A percentile compares a stretch with the other conserved stretches of the same genome.
Conservation (phyloP, 2,888 invertebrate genomes). For the Xiphydria camelus region DNA sequence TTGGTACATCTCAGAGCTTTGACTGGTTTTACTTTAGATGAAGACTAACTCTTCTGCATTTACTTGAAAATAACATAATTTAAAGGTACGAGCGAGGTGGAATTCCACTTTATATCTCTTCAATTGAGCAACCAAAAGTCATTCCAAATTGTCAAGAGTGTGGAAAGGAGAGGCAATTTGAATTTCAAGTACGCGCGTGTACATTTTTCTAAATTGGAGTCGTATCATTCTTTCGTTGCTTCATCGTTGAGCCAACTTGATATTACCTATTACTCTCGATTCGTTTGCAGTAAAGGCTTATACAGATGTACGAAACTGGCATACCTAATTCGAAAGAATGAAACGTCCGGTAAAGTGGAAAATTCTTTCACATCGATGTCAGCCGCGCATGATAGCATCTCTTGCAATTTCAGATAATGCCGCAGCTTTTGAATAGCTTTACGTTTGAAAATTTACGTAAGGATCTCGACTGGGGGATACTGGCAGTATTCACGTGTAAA, state of each 20-base stretch:
- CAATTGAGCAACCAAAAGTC: constrained; percentile 57
- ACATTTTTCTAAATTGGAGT: too few relatives aligned
- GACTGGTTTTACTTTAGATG: constrained; percentile 3
- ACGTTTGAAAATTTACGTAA: constrained; percentile 65
- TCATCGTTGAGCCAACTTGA: too few relatives aligned
- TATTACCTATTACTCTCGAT: too few relatives aligned
- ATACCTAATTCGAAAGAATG: too few relatives aligned
- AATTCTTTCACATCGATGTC: background rate
- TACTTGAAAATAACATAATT: too few relatives aligned
- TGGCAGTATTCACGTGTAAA: constrained; percentile 84
- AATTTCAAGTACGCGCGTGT: constrained; percentile 86
- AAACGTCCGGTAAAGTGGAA: too few relatives aligned
- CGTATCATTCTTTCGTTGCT: too few relatives aligned
- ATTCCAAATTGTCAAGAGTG: constrained; percentile 79
- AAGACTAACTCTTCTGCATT: too few relatives aligned
- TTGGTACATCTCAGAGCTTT: too few relatives aligned
- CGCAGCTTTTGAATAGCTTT: constrained; percentile 75
- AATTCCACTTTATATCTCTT: constrained; percentile 81
- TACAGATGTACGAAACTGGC: too few relatives aligned
- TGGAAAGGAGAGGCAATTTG: constrained; percentile 77
- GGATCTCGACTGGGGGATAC: constrained; percentile 87
- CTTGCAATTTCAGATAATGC: constrained; percentile 71
- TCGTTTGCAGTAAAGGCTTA: too few relatives aligned
- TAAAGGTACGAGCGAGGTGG: constrained; percentile 77
- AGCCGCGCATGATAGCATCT: background rate